Base-by-base conservation (phyloP, 2,888 invertebrate genomes). In the Archips crataeganus region DNA sequence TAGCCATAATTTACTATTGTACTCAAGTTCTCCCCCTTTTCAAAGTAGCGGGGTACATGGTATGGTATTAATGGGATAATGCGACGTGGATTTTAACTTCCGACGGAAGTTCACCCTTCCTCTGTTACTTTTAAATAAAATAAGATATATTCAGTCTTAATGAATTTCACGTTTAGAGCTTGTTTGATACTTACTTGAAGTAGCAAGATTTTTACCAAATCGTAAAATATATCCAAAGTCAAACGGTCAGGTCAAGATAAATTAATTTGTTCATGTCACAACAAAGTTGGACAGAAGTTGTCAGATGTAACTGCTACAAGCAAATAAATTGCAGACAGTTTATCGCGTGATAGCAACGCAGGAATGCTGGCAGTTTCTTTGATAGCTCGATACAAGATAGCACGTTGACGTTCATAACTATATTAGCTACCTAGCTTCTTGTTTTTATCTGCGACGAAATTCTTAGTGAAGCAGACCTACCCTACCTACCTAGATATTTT, bases 331-430 rank as follows among this genome's bases (percentile, higher is more conserved):
- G 39, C 23, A 23, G 23, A 6, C 65, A 39, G 39, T 54, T 51
- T 13, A 54, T 42, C 65, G 54, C 65, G 54, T 54, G 65, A 66
- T 66, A 54, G 65, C 39, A 13, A 63, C 11, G 15, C 49, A 51
- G 65, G 65, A 42, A 66, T 54, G 65, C 65, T 39, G 49, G 62
- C 54, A 39, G 65, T 47, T 63, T 57, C 66, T 23, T 15, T 23
- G 54, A 54, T 54, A 54, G 32, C 9, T 23, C 32, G 54, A 66
- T 66, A 54, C 13, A 57, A 67, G 42, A 57, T 67, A 66, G 23
- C 57, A n/a, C 32, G 45, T 45, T 42, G 57, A 42, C 23, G 42
- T 42, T 32, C 45, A 67, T 67, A 32, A 45, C 39, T 45, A 67
- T 57, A 57, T 67, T 13, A 32, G 54, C 66, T 57, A 45, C 54